phyloP scores from a whole-genome alignment of 2,113 vertebrate species.

The Catagonus wagneri region DNA sequence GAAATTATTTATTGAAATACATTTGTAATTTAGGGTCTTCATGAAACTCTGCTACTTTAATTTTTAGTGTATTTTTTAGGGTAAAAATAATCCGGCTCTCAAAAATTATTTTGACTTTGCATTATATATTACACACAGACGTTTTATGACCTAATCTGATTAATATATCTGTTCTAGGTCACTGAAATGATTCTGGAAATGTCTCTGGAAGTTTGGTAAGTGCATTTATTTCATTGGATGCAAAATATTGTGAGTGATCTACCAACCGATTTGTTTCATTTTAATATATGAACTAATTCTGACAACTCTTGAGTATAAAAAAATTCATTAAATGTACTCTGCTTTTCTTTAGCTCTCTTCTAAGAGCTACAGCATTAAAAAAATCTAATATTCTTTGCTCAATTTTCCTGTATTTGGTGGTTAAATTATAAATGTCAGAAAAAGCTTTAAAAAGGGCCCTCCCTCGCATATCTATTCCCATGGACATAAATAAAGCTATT shows the following conservation, averaged over 20 bases:
- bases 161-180: conserved; percentile 88
- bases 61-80: background rate
- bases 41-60: background rate
- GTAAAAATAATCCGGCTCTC: conserved; percentile 7
- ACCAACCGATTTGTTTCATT: background rate
- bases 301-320: background rate
- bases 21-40: background rate
- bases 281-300: conserved; percentile 32
- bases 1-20: background rate
- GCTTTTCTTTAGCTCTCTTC: background rate
- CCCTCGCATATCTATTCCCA: background rate
- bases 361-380: background rate
- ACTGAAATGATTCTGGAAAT: conserved; percentile 95
- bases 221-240: conserved; percentile 66
- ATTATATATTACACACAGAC: background rate
- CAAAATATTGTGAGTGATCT: background rate
- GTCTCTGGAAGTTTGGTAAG: conserved; percentile 96
- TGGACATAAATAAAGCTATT: background rate
- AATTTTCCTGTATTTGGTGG: background rate
- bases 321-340: background rate
- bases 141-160: conserved; percentile 36
- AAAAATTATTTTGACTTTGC: background rate
- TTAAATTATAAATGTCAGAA: background rate
- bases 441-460: background rate
- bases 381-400: background rate